These are phyloP conservation scores for Pandemis heparana DNA, from an alignment of 2,888 invertebrate genomes.

Conservation along the genomic window DNA sequence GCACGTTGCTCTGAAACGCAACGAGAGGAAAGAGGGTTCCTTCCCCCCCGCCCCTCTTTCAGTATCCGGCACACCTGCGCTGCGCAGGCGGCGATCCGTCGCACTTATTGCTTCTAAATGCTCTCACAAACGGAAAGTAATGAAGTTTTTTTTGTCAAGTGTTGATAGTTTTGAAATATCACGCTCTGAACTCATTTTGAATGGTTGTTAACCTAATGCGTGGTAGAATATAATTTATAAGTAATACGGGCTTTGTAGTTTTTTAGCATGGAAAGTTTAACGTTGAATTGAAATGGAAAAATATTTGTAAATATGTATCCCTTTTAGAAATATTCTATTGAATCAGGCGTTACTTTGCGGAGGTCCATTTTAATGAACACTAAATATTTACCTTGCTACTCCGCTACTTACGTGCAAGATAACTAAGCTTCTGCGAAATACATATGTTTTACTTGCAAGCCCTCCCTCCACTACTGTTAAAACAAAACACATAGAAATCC, in stretches of 20 bases:
- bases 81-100: constrained; percentile 70
- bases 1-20: constrained; percentile 23
- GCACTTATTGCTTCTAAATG: constrained; percentile 79
- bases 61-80: constrained; percentile 79
- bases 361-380: too few relatives aligned
- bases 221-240: neutral
- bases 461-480: too few relatives aligned
- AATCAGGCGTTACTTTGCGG: too few relatives aligned
- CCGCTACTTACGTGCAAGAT: too few relatives aligned
- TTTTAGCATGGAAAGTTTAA: too few relatives aligned
- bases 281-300: too few relatives aligned
- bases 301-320: too few relatives aligned
- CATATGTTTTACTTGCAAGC: too few relatives aligned
- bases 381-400: too few relatives aligned
- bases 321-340: too few relatives aligned
- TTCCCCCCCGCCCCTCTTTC: constrained; percentile 59
- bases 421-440: too few relatives aligned
- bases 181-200: constrained; percentile 56
- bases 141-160: constrained; percentile 68
- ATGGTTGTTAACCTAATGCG: constrained; percentile 12
- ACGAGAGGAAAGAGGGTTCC: constrained; percentile 40
- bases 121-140: constrained; percentile 70
- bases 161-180: constrained; percentile 59
- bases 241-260: neutral
- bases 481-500: too few relatives aligned